A percentile compares a stretch with the other conserved stretches of the same genome.
phyloP scores from a whole-genome alignment of 1,140 invertebrate species.

The Drosophila auraria region DNA sequence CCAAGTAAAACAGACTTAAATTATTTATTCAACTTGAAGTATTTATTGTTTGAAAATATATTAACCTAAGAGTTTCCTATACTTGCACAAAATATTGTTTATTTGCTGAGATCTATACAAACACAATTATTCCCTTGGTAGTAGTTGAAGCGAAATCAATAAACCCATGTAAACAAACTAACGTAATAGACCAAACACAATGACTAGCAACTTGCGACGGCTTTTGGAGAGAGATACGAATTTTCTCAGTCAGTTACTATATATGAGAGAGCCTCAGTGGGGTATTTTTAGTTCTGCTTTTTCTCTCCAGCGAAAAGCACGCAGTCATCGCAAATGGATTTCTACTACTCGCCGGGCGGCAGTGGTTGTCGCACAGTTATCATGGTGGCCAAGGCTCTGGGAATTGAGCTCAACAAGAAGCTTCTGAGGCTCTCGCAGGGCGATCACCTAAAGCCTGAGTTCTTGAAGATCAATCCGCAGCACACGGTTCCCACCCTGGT shows the following conservation, averaged over 20 bases:
- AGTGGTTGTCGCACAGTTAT: conserved; percentile 84
- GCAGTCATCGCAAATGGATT: conserved; percentile 32
- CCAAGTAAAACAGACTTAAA: background rate
- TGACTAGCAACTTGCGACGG: background rate
- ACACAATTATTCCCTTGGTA: too few relatives aligned
- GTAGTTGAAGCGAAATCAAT: background rate
- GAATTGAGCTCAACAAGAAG: conserved; percentile 81
- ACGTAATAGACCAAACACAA: background rate
- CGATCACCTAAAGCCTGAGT: conserved; percentile 89
- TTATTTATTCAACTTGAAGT: background rate
- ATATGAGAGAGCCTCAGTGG: background rate
- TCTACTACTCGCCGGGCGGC: conserved; percentile 36
- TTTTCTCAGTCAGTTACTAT: conserved; percentile 1
- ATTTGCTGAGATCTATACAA: too few relatives aligned
- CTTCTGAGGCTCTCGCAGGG: conserved; percentile 87
- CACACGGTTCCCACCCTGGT: conserved; percentile 73
- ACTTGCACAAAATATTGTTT: background rate
- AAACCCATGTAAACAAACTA: background rate
- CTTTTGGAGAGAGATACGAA: background rate
- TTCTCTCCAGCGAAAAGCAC: background rate
- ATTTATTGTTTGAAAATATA: background rate
- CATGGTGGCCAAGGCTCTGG: conserved; percentile 84
- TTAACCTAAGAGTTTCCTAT: background rate
- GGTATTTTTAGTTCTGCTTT: conserved; percentile 7
- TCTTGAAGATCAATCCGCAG: conserved; percentile 74